These are phyloP conservation scores for Liasis olivaceus DNA, from an alignment of 2,797 vertebrate species.

Conservation along the genomic window DNA sequence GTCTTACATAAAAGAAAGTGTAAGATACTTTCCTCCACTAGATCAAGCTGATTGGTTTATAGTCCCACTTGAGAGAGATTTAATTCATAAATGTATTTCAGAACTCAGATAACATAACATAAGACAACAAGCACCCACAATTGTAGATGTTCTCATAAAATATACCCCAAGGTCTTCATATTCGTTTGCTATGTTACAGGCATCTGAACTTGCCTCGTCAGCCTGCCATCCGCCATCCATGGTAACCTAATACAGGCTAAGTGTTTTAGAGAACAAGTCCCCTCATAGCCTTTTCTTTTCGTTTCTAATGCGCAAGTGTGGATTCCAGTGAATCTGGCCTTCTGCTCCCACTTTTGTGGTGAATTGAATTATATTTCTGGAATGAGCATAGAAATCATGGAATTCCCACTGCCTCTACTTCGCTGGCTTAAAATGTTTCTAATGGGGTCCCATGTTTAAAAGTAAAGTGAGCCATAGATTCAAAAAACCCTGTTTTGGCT, in stretches of 20 bases:
- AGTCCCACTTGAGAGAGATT: not conserved
- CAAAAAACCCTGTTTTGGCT: not conserved
- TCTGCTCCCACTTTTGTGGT: not conserved
- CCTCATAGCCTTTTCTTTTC: constrained; percentile 33
- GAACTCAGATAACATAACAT: not conserved
- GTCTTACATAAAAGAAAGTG: not conserved
- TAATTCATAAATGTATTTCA: not conserved
- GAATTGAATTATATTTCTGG: not conserved
- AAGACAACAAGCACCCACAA: not conserved
- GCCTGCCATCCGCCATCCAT: constrained; percentile 48
- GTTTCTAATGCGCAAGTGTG: not conserved
- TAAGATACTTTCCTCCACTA: not conserved
- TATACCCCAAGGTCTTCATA: not conserved
- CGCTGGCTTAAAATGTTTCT: not conserved
- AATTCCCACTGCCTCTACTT: not conserved
- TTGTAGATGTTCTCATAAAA: not conserved
- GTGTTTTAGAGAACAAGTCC: constrained; percentile 38
- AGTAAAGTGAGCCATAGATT: not conserved
- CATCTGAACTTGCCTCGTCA: constrained; percentile 46
- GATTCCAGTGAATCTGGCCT: not conserved
- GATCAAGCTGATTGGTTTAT: not conserved
- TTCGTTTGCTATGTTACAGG: constrained; percentile 41
- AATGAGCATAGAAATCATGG: not conserved
- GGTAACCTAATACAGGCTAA: constrained; percentile 60
- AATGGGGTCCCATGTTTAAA: not conserved